Percentiles rank a stretch among this genome's conserved stretches.
These are phyloP conservation scores for Oithona nana DNA, from an alignment of 2,888 invertebrate genomes.

Conservation along the genomic window DNA sequence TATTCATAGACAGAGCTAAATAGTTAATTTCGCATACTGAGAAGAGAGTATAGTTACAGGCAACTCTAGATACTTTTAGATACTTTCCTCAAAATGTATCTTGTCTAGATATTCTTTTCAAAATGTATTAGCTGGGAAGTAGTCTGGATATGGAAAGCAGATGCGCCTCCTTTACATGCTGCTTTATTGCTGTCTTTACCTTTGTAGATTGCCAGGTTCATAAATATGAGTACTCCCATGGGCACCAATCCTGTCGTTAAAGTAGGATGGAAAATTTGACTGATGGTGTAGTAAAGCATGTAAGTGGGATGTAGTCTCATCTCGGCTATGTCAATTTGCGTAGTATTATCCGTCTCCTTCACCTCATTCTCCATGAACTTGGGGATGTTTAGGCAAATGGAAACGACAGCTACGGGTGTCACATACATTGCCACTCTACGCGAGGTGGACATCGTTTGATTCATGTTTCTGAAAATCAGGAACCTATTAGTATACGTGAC, in stretches of 20 bases:
- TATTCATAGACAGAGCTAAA: too few species aligned
- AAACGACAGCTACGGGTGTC: conserved; percentile 9
- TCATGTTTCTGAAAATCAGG: conserved; percentile 14
- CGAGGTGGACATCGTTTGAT: conserved; percentile 11
- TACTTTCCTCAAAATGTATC: too few species aligned
- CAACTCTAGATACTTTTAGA: too few species aligned
- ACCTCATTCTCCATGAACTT: conserved; percentile 16
- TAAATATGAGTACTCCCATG: conserved; percentile 10
- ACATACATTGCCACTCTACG: conserved; percentile 6
- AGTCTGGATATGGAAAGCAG: too few species aligned
- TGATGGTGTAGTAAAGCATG: conserved; percentile 16
- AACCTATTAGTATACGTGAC: not conserved
- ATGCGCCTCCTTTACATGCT: too few species aligned
- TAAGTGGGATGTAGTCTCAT: conserved; percentile 15
- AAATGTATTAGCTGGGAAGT: too few species aligned
- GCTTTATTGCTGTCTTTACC: too few species aligned
- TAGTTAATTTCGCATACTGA: too few species aligned
- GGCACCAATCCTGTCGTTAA: conserved; percentile 15
- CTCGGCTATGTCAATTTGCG: conserved; percentile 7
- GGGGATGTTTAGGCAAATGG: conserved; percentile 15
- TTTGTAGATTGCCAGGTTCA: conserved; percentile 6
- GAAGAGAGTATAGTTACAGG: too few species aligned
- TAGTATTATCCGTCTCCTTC: not conserved
- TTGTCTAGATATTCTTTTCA: too few species aligned
- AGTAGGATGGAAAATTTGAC: conserved; percentile 14